Evolutionary conservation across 2,797 vertebrate species (phyloP), one percentile per base, ranked within the genome.

Genomic region (Platalea minor): DNA sequence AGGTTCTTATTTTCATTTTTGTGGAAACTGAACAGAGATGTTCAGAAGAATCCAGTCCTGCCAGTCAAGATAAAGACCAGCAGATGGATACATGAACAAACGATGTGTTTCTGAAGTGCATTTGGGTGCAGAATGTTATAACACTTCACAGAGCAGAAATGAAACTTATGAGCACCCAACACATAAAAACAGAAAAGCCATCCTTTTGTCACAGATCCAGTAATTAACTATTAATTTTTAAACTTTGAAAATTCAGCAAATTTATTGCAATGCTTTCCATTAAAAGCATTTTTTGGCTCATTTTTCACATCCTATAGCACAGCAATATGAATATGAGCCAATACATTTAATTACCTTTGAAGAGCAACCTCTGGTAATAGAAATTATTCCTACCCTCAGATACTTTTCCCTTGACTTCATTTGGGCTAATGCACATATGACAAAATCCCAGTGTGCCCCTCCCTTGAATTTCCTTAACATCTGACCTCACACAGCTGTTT

Each of bases 331-430:
- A 69, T 81, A 73, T 56, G 45, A 86, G 23, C 43, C 51, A 92
- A 69, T 29, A 91, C 9, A 57, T 90, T 87, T 88, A 86, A 70
- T 85, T 95, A 39, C 13, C 88, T 85, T 95, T 92, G 83, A 93
- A 91, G 33, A 45, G 31, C 61, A 91, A 80, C 64, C 88, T 92
- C 46, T 92, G 21, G 35, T 70, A 93, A 80, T 23, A 88, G 59
- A 95, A 91, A 83, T 87, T 78, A 25, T 95, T 94, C 21, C 41
- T 88, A 46, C 31, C 33, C 60, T 59, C 24, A 88, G 63, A 91
- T 85, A 87, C 59, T 74, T 88, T 90, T 89, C 21, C 33, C 17
- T 69, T 76, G 33, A 79, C 45, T 96, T 91, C 18, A 39, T 79
- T 43, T 74, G 65, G 48, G 14, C 17, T 93, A 81, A 53, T 65